Conservation (phyloP, 2,113 vertebrate species). For the Brachionichthys hirsutus region DNA sequence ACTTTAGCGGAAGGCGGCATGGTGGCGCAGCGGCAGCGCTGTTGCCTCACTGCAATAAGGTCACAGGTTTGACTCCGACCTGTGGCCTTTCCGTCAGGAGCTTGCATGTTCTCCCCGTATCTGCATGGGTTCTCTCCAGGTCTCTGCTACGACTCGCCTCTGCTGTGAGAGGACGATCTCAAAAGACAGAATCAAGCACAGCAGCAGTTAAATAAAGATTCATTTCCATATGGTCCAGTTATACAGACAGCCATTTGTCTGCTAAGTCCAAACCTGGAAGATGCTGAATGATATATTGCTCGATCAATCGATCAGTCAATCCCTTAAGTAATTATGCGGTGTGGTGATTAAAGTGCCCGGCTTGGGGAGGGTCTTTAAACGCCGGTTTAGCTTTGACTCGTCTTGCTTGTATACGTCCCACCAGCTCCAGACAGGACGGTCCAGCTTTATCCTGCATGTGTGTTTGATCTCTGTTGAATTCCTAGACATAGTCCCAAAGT, state of each 20-base stretch:
- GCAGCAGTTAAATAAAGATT: conserved; percentile 47
- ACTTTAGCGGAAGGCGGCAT: too few relatives aligned
- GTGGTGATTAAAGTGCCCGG: conserved; percentile 10
- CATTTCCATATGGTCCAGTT: conserved; percentile 55
- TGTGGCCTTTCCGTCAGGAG: too few relatives aligned
- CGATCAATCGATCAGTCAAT: conserved; percentile 63
- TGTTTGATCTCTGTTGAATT: conserved; percentile 66
- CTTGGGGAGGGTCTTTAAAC: conserved; percentile 10
- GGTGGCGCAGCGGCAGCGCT: too few relatives aligned
- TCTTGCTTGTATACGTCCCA: conserved; percentile 1
- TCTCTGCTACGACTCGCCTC: too few relatives aligned
- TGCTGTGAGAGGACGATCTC: too few relatives aligned
- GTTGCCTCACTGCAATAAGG: too few relatives aligned
- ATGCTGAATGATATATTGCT: conserved; percentile 39
- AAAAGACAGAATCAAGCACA: conserved; percentile 18
- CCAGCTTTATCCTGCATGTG: conserved; percentile 54
- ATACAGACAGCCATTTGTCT: conserved; percentile 44
- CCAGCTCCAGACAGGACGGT: conserved; percentile 1
- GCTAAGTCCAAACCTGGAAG: conserved; percentile 27
- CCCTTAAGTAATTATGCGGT: conserved; percentile 32
- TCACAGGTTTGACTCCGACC: too few relatives aligned
- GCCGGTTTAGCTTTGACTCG: not conserved
- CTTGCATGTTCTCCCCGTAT: too few relatives aligned
- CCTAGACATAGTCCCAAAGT: conserved; percentile 97
- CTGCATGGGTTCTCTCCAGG: too few relatives aligned